A percentile compares a stretch with the other conserved stretches of the same genome.
Evolutionary conservation across 2,888 invertebrate genomes (phyloP).

Genomic region (Ypsolopha scabrella): DNA sequence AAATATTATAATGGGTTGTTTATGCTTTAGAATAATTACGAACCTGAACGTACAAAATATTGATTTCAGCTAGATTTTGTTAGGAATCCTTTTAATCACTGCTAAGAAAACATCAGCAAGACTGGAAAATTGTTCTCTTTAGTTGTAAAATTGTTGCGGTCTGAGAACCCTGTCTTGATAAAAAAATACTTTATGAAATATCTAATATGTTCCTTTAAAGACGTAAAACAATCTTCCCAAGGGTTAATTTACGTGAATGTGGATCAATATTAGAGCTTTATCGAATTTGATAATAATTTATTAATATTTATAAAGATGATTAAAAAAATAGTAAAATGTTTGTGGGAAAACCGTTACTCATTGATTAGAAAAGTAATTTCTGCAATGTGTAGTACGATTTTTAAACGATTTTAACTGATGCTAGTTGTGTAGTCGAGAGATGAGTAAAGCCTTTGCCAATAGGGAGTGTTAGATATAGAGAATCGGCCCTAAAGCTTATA

Average conservation of each 20-base stretch:
- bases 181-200: not conserved
- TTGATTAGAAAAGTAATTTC: constrained; percentile 39
- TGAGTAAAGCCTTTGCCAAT: constrained; percentile 29
- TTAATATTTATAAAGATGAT: constrained; percentile 48
- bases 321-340: constrained; percentile 22
- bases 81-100: not conserved
- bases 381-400: constrained; percentile 47
- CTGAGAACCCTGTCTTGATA: not conserved
- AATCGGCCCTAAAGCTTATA: constrained; percentile 52
- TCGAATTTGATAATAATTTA: constrained; percentile 71
- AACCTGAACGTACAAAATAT: constrained; percentile 63
- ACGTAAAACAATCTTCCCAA: constrained; percentile 15
- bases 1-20: too few species aligned
- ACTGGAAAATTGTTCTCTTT: not conserved
- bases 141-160: not conserved
- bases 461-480: constrained; percentile 37
- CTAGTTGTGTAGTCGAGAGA: constrained; percentile 48
- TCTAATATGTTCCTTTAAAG: not conserved
- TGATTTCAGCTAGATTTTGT: constrained; percentile 23
- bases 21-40: constrained; percentile 7
- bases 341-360: constrained; percentile 9
- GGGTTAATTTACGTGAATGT: constrained; percentile 54
- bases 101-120: not conserved
- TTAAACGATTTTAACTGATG: constrained; percentile 60
- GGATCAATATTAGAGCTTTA: constrained; percentile 70